Evolutionary conservation across 2,888 invertebrate species (phyloP).

Genomic region (Aleiodes alternator): DNA sequence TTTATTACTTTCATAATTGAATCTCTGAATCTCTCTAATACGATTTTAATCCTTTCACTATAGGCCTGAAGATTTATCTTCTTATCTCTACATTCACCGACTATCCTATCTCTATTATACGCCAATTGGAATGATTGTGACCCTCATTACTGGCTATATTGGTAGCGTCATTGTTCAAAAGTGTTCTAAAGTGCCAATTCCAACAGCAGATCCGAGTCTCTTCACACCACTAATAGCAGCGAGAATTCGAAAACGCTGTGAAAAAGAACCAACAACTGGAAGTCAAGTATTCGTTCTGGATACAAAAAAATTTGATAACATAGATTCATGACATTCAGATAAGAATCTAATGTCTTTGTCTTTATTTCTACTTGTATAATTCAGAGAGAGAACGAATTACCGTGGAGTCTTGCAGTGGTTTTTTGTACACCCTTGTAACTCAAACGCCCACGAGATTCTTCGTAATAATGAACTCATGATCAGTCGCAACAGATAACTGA

Average conservation of each 20-base stretch:
- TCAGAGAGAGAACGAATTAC: constrained; percentile 4
- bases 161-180: constrained; percentile 75
- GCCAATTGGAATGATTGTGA: constrained; percentile 76
- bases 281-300: constrained; percentile 67
- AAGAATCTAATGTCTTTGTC: neutral
- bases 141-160: constrained; percentile 77
- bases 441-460: constrained; percentile 8
- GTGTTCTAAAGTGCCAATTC: constrained; percentile 67
- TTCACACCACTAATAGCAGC: constrained; percentile 79
- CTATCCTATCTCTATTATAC: constrained; percentile 87
- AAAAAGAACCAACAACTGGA: constrained; percentile 55
- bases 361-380: constrained; percentile 1
- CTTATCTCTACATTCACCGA: constrained; percentile 81
- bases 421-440: constrained; percentile 14
- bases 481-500: constrained; percentile 1
- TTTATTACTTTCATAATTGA: constrained; percentile 26
- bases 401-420: neutral
- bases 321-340: constrained; percentile 1
- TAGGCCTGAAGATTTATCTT: constrained; percentile 52
- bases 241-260: constrained; percentile 70
- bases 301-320: constrained; percentile 44
- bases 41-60: neutral
- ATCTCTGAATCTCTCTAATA: constrained; percentile 3
- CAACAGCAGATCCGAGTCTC: constrained; percentile 77
- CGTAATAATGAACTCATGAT: constrained; percentile 5